phyloP scores from a whole-genome alignment of 1,140 invertebrate species.

The Maconellicoccus hirsutus region DNA sequence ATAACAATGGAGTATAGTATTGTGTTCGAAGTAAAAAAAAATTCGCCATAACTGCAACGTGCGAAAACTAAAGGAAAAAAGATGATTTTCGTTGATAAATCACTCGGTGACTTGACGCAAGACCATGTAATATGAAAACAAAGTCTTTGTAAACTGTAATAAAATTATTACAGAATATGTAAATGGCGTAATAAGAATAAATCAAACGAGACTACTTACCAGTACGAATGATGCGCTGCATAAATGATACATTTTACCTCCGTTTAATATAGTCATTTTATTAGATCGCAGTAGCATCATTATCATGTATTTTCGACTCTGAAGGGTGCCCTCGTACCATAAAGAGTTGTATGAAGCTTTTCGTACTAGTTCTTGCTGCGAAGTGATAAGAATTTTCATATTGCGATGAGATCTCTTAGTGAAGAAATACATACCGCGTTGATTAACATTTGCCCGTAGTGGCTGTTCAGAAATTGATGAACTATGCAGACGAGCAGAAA shows the following conservation, averaged over 20 bases:
- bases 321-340: constrained; percentile 11
- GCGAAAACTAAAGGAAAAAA: too few species aligned
- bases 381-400: too few species aligned
- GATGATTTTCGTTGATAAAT: background rate
- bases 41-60: too few species aligned
- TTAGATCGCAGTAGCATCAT: background rate
- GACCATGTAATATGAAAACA: background rate
- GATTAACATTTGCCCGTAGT: constrained; percentile 24
- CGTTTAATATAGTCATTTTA: background rate
- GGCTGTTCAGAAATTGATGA: constrained; percentile 27
- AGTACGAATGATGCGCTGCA: background rate
- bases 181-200: too few species aligned
- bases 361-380: constrained; percentile 24
- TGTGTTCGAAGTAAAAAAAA: too few species aligned
- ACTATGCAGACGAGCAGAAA: constrained; percentile 25
- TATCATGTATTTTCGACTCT: background rate
- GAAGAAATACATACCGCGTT: constrained; percentile 23
- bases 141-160: background rate
- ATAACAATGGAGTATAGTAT: too few species aligned
- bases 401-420: background rate
- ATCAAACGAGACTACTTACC: too few species aligned
- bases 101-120: background rate
- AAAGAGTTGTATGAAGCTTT: constrained; percentile 23
- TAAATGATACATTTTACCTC: background rate
- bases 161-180: background rate